Evolutionary conservation across 2,113 vertebrate genomes (phyloP).

Genomic region (Chelonoidis abingdonii): DNA sequence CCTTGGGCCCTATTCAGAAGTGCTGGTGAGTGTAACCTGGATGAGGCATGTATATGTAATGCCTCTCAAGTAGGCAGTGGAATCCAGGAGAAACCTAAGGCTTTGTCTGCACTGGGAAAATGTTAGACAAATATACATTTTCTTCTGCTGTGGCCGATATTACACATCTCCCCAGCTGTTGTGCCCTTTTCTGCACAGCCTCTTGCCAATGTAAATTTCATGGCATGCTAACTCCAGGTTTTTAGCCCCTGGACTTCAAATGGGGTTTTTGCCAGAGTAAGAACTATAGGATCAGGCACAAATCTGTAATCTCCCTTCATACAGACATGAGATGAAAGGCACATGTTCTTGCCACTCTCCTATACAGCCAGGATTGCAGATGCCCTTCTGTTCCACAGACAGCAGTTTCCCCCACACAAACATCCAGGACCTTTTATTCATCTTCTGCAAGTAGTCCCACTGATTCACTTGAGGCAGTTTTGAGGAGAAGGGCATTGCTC

Average conservation of each 20-base stretch:
- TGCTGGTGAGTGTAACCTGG: background rate
- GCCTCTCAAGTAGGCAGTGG: background rate
- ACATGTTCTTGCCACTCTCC: background rate
- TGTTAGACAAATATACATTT: background rate
- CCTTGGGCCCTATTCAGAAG: background rate
- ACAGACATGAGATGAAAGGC: background rate
- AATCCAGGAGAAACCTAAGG: background rate
- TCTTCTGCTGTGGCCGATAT: background rate
- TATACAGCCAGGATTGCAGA: background rate
- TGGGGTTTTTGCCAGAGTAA: background rate
- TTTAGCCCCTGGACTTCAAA: background rate
- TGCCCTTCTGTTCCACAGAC: background rate
- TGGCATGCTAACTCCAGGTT: background rate
- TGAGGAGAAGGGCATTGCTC: background rate
- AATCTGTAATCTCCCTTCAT: background rate
- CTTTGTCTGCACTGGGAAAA: background rate
- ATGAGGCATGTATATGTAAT: background rate
- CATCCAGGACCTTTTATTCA: background rate
- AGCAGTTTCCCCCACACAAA: background rate
- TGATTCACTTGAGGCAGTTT: background rate
- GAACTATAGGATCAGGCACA: background rate
- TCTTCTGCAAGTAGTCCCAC: background rate
- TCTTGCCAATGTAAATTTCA: background rate
- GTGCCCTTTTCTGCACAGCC: background rate
- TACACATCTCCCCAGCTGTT: background rate